phyloP scores from a whole-genome alignment of 2,888 invertebrate species.

The Ceriagrion tenellum region DNA sequence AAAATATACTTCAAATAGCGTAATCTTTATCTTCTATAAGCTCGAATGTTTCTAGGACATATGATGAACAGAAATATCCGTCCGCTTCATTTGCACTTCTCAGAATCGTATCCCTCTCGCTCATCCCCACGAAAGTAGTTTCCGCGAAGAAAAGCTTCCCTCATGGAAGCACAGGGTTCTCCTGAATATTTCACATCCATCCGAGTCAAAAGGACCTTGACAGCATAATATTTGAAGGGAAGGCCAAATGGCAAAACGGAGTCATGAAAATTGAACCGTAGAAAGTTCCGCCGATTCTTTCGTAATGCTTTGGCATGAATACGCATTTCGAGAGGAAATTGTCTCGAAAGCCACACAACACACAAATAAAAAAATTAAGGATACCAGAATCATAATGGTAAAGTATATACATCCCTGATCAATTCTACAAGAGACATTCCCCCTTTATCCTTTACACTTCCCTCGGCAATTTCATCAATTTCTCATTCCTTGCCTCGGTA shows the following conservation, averaged over 20 bases:
- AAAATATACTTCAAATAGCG: too few relatives aligned
- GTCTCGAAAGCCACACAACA: not conserved
- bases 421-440: not conserved
- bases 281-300: not conserved
- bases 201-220: not conserved
- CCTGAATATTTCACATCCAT: not conserved
- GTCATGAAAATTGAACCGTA: not conserved
- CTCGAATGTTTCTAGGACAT: too few relatives aligned
- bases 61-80: not conserved
- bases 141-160: not conserved
- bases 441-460: not conserved
- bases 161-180: not conserved
- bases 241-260: not conserved
- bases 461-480: not conserved
- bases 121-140: not conserved
- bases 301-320: not conserved
- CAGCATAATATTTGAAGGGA: not conserved
- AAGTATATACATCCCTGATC: not conserved
- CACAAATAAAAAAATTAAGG: not conserved
- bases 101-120: not conserved
- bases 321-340: not conserved
- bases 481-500: not conserved
- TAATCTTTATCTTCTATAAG: too few relatives aligned
- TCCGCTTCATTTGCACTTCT: not conserved
- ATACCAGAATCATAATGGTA: not conserved